phyloP scores from a whole-genome alignment of 2,797 vertebrate species.

The Sciurus carolinensis region DNA sequence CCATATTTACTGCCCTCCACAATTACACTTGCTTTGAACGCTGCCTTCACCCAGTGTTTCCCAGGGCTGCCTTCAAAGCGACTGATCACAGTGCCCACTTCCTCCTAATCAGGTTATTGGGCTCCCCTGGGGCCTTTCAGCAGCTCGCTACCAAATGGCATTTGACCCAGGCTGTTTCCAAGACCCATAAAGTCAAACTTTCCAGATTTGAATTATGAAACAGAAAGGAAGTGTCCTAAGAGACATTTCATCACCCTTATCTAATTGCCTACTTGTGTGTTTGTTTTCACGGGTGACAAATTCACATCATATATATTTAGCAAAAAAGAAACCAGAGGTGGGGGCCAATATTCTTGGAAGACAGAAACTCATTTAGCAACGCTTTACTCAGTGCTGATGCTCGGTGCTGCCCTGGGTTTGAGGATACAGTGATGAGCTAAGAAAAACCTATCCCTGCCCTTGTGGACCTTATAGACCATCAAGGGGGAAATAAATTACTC shows the following conservation, averaged over 20 bases:
- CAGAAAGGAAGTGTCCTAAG: not conserved
- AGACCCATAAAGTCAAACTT: not conserved
- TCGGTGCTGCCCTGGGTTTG: not conserved
- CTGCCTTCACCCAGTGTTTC: not conserved
- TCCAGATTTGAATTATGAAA: not conserved
- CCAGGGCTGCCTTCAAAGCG: constrained; percentile 15
- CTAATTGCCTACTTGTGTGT: not conserved
- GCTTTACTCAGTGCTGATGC: not conserved
- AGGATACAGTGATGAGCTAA: not conserved
- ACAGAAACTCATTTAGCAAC: not conserved
- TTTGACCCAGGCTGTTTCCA: not conserved
- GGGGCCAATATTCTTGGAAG: not conserved
- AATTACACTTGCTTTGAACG: constrained; percentile 74
- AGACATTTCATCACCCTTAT: not conserved
- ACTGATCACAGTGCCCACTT: not conserved
- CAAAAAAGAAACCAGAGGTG: not conserved
- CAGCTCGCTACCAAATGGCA: not conserved
- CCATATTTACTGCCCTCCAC: constrained; percentile 73
- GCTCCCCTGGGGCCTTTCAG: not conserved
- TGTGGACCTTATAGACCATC: not conserved
- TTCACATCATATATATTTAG: not conserved
- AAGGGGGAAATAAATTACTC: not conserved
- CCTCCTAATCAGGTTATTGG: not conserved
- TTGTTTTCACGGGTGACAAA: not conserved
- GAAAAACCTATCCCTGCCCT: not conserved